phyloP scores from a whole-genome alignment of 2,888 invertebrate genomes.

The Macaria liturata region DNA sequence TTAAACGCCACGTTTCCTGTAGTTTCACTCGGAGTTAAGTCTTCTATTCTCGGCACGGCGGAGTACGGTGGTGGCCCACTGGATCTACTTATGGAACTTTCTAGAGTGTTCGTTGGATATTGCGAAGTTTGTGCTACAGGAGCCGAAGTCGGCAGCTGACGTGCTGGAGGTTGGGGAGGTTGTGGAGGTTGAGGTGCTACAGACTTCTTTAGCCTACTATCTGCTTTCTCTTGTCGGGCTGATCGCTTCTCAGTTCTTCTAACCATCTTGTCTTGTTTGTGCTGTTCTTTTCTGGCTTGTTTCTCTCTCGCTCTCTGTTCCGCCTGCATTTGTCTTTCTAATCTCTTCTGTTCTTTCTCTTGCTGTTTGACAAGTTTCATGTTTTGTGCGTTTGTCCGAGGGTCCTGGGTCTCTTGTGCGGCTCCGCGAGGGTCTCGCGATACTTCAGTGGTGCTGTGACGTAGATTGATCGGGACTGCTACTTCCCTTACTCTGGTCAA shows the following conservation, averaged over 20 bases:
- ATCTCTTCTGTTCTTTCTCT: slow-evolving; percentile 53
- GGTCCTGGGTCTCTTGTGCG: slow-evolving; percentile 25
- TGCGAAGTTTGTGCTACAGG: slow-evolving; percentile 28
- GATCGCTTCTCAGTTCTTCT: slow-evolving; percentile 40
- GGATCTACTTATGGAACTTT: slow-evolving; percentile 68
- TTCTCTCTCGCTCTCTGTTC: slow-evolving; percentile 55
- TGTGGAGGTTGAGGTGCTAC: slow-evolving; percentile 34
- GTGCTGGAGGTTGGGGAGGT: slow-evolving; percentile 16
- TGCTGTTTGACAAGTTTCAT: slow-evolving; percentile 39
- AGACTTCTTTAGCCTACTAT: not conserved
- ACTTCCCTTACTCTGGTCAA: slow-evolving; percentile 40
- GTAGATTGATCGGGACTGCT: slow-evolving; percentile 39
- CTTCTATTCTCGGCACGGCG: slow-evolving; percentile 35
- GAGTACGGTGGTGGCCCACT: slow-evolving; percentile 72
- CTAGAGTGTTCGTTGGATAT: slow-evolving; percentile 63
- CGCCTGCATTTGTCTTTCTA: slow-evolving; percentile 53
- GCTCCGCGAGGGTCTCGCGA: slow-evolving; percentile 53
- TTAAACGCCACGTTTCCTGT: slow-evolving; percentile 60
- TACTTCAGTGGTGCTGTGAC: slow-evolving; percentile 53
- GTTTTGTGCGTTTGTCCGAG: slow-evolving; percentile 32
- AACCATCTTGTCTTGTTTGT: slow-evolving; percentile 46
- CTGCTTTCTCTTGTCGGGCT: slow-evolving; percentile 39
- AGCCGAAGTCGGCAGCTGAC: slow-evolving; percentile 4
- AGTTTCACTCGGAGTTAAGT: slow-evolving; percentile 35
- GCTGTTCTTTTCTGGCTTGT: slow-evolving; percentile 45